A percentile compares a stretch with the other conserved stretches of the same genome.
These are phyloP conservation scores for Melanostoma mellinum DNA, from an alignment of 2,888 invertebrate species.

Conservation along the genomic window DNA sequence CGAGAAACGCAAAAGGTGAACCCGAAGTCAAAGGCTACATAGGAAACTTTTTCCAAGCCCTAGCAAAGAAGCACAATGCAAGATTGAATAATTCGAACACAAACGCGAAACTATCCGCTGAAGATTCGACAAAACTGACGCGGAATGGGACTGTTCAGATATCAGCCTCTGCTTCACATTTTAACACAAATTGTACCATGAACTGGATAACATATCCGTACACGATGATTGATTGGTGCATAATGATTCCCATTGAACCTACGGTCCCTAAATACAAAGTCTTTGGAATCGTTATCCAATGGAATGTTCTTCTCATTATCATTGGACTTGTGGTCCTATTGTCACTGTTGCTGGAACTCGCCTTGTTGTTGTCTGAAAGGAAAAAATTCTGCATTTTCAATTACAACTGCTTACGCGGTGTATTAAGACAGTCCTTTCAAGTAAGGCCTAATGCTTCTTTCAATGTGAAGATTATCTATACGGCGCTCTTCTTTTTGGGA, in stretches of 20 bases:
- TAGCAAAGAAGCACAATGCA: conserved; percentile 76
- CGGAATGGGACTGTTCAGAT: too few species aligned
- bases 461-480: background rate
- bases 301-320: too few species aligned
- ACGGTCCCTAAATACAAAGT: too few species aligned
- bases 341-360: too few species aligned
- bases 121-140: conserved; percentile 42
- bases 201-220: too few species aligned
- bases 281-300: too few species aligned
- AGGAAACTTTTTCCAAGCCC: conserved; percentile 76
- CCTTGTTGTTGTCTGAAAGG: too few species aligned
- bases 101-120: conserved; percentile 65
- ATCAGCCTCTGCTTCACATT: too few species aligned
- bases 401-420: background rate
- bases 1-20: background rate
- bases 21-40: conserved; percentile 74
- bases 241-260: too few species aligned
- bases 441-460: background rate
- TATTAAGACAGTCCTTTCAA: background rate
- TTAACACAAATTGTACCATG: too few species aligned
- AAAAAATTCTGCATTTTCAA: background rate
- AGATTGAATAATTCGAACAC: conserved; percentile 57
- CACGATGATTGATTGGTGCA: too few species aligned
- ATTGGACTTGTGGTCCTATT: too few species aligned
- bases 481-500: conserved; percentile 5